Evolutionary conservation across 2,113 vertebrate genomes (phyloP).

Genomic region (Barbus barbus): DNA sequence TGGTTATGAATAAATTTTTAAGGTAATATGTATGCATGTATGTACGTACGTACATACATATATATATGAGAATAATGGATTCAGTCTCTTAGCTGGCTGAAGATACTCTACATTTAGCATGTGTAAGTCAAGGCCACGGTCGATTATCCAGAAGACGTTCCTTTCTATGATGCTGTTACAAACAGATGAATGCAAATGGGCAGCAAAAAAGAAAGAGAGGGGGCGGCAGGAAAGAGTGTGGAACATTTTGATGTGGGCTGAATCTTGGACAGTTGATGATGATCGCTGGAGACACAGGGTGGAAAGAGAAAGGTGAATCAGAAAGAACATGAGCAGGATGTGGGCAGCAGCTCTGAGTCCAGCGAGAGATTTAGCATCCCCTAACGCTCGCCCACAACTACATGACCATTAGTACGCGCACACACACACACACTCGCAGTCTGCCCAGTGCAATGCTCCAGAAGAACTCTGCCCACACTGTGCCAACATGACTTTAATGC

Average conservation of each 20-base stretch:
- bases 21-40: too few relatives aligned
- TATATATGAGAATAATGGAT: too few relatives aligned
- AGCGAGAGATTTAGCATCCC: background rate
- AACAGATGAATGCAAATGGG: slow-evolving; percentile 50
- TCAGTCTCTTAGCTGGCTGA: background rate
- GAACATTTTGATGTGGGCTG: slow-evolving; percentile 16
- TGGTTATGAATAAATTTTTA: too few relatives aligned
- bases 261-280: background rate
- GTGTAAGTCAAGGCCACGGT: background rate
- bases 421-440: background rate
- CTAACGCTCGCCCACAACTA: slow-evolving; percentile 8
- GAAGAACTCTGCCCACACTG: slow-evolving; percentile 7
- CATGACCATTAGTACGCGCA: slow-evolving; percentile 5
- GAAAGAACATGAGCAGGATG: slow-evolving; percentile 38
- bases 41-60: too few relatives aligned
- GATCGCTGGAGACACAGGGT: background rate
- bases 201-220: slow-evolving; percentile 27
- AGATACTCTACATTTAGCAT: background rate
- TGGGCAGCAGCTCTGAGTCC: background rate
- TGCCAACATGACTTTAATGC: slow-evolving; percentile 7
- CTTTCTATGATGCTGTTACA: background rate
- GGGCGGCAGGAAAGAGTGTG: background rate
- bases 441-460: background rate
- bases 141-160: background rate
- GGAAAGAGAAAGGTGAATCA: slow-evolving; percentile 36